Conservation (phyloP, 2,888 invertebrate species). For the Drosophila histrio region DNA sequence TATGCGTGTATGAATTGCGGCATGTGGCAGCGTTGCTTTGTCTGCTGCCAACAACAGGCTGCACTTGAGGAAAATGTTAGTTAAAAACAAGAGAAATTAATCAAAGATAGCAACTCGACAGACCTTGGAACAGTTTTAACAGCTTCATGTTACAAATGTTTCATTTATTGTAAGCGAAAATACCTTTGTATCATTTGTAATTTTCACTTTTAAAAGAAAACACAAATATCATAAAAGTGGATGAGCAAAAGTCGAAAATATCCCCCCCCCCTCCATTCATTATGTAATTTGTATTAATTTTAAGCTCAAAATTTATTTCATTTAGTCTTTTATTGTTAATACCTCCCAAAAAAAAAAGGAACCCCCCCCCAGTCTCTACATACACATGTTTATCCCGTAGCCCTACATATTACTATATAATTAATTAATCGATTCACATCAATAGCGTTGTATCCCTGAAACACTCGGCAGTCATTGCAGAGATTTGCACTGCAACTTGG, state of each 20-base stretch:
- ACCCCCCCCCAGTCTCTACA: background rate
- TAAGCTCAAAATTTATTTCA: slow-evolving; percentile 3
- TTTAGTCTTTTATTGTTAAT: slow-evolving; percentile 5
- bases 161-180: slow-evolving; percentile 14
- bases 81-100: background rate
- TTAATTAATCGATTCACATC: slow-evolving; percentile 2
- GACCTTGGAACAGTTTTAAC: slow-evolving; percentile 4
- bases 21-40: background rate
- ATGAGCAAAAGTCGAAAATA: background rate
- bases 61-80: background rate
- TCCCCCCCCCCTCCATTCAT: background rate
- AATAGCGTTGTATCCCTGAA: background rate
- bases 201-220: background rate
- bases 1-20: background rate
- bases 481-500: background rate
- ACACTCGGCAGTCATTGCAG: background rate
- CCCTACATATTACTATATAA: background rate
- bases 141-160: slow-evolving; percentile 12
- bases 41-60: background rate
- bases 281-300: slow-evolving; percentile 13
- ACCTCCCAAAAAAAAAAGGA: background rate
- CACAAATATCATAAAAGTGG: background rate
- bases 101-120: background rate
- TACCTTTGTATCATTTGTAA: background rate
- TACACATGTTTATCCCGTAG: background rate